Percentiles rank a stretch among this genome's conserved stretches.
These are phyloP conservation scores for Cottus gobio DNA, from an alignment of 2,113 vertebrate species.

Conservation along the genomic window DNA sequence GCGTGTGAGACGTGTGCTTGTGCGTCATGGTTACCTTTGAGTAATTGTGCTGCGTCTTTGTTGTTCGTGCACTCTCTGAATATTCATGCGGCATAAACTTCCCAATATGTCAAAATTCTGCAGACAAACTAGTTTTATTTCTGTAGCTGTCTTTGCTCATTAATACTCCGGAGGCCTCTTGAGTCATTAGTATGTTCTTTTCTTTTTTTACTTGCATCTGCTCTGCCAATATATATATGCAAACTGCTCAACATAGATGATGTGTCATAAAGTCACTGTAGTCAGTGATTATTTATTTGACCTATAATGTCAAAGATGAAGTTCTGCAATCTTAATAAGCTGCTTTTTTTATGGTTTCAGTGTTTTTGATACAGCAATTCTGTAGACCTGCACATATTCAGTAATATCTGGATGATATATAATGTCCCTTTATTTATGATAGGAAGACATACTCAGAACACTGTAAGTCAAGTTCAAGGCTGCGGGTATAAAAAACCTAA, in stretches of 20 bases:
- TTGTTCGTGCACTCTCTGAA: slow-evolving; percentile 22
- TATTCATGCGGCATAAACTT: slow-evolving; percentile 33
- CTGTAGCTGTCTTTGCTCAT: slow-evolving; percentile 10
- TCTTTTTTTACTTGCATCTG: background rate
- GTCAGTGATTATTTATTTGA: background rate
- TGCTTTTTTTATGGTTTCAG: background rate
- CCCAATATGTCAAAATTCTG: slow-evolving; percentile 18
- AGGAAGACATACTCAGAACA: background rate
- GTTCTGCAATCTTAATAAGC: background rate
- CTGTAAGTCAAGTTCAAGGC: background rate
- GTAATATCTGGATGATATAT: background rate
- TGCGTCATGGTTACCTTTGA: slow-evolving; percentile 17
- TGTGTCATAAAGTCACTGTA: background rate
- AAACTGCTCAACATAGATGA: background rate
- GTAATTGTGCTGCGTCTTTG: slow-evolving; percentile 32
- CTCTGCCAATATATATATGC: background rate
- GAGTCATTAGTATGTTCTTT: background rate
- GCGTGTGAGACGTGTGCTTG: background rate
- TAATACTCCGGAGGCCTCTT: slow-evolving; percentile 1
- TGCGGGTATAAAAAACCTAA: background rate
- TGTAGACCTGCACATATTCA: slow-evolving; percentile 11
- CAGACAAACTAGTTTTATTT: background rate
- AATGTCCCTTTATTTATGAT: background rate
- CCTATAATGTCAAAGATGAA: background rate
- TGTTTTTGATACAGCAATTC: background rate